Conservation (phyloP, 1,140 invertebrate genomes). For the Drosophila nebulosa region DNA sequence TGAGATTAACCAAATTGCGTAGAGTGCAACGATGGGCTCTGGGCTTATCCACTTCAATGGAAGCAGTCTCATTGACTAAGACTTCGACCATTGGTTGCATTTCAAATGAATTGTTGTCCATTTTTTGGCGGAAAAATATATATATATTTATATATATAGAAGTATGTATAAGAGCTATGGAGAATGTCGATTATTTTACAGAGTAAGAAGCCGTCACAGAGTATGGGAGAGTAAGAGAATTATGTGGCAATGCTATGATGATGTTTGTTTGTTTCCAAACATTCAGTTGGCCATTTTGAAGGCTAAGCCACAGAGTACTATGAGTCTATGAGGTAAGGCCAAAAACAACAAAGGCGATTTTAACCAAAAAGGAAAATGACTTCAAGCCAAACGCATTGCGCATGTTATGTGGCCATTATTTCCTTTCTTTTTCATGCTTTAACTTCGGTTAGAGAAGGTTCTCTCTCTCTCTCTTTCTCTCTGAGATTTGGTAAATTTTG, state of each 20-base stretch:
- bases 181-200: background rate
- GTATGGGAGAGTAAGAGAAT: background rate
- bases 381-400: background rate
- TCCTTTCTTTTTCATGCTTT: background rate
- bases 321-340: background rate
- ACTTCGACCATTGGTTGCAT: background rate
- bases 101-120: background rate
- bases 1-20: constrained; percentile 19
- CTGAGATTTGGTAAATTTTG: background rate
- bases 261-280: background rate
- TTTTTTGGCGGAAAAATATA: background rate
- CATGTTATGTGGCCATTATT: background rate
- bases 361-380: background rate
- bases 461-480: background rate
- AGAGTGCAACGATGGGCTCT: background rate
- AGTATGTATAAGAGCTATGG: background rate
- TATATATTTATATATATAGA: background rate
- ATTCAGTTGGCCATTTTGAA: background rate
- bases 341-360: background rate
- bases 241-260: background rate
- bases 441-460: background rate
- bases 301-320: background rate
- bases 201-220: background rate
- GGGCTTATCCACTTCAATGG: background rate
- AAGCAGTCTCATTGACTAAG: background rate